A percentile compares a stretch with the other conserved stretches of the same genome.
phyloP scores from a whole-genome alignment of 2,797 vertebrate genomes.

The Macroramphosus scolopax region DNA sequence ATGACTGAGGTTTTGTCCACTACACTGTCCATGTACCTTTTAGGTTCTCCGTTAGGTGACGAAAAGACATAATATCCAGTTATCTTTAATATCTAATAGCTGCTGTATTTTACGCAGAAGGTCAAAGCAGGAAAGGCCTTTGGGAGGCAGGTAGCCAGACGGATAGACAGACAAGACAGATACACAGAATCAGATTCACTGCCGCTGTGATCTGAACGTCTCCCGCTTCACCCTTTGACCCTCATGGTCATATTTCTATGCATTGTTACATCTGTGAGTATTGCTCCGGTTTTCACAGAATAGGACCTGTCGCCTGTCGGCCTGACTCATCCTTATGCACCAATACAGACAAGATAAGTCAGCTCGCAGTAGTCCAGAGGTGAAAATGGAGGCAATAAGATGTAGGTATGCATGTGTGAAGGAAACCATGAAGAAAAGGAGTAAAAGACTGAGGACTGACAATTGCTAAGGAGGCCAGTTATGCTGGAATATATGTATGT shows the following conservation, averaged over 20 bases:
- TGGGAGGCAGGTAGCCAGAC: conserved; percentile 60
- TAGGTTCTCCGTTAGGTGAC: no score
- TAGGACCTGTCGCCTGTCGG: conserved; percentile 34
- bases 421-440: conserved; percentile 68
- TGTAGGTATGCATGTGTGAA: conserved; percentile 66
- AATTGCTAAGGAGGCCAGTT: conserved; percentile 41
- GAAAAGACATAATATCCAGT: no score
- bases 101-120: conserved; percentile 7
- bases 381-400: conserved; percentile 72
- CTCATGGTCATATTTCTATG: conserved; percentile 56
- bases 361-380: conserved; percentile 45
- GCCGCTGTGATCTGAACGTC: conserved; percentile 64
- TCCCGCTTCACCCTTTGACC: conserved; percentile 57
- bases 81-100: no score
- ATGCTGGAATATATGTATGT: conserved; percentile 31
- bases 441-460: conserved; percentile 54
- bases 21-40: no score
- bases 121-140: conserved; percentile 55
- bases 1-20: no score
- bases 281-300: conserved; percentile 66
- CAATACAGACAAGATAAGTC: conserved; percentile 40
- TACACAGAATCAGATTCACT: conserved; percentile 70
- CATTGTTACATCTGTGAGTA: conserved; percentile 63
- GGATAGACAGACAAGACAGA: conserved; percentile 54
- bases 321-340: conserved; percentile 42